These are phyloP conservation scores for Paraescarpia echinospica DNA, from an alignment of 1,140 invertebrate species.

Conservation along the genomic window DNA sequence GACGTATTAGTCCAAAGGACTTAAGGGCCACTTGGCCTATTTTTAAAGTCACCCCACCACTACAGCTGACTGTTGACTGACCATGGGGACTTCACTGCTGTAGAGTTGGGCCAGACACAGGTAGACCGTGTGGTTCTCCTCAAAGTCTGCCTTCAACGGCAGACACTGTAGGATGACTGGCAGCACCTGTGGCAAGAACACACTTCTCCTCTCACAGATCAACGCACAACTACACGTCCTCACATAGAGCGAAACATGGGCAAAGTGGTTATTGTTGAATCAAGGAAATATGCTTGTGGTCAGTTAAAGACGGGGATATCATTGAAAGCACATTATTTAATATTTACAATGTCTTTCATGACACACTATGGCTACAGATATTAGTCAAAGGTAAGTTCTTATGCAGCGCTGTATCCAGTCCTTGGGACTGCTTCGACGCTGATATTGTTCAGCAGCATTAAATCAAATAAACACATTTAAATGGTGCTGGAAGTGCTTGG, in stretches of 20 bases:
- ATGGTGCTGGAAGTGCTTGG: conserved; percentile 7
- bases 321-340: too few species aligned
- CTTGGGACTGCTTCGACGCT: too few species aligned
- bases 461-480: background rate
- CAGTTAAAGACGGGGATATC: too few species aligned
- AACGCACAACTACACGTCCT: background rate
- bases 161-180: conserved; percentile 72
- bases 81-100: background rate
- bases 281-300: background rate
- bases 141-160: conserved; percentile 74
- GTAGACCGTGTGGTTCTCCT: conserved; percentile 73
- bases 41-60: too few species aligned
- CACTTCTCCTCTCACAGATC: background rate
- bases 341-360: too few species aligned
- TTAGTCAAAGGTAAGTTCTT: too few species aligned
- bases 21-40: too few species aligned
- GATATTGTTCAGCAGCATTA: background rate
- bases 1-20: too few species aligned
- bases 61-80: too few species aligned
- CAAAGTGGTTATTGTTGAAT: background rate
- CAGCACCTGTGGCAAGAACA: conserved; percentile 64
- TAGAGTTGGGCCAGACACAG: conserved; percentile 67
- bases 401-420: too few species aligned
- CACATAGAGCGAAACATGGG: background rate
- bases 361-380: too few species aligned